phyloP scores from a whole-genome alignment of 1,140 invertebrate species.

The Rhyzopertha dominica region DNA sequence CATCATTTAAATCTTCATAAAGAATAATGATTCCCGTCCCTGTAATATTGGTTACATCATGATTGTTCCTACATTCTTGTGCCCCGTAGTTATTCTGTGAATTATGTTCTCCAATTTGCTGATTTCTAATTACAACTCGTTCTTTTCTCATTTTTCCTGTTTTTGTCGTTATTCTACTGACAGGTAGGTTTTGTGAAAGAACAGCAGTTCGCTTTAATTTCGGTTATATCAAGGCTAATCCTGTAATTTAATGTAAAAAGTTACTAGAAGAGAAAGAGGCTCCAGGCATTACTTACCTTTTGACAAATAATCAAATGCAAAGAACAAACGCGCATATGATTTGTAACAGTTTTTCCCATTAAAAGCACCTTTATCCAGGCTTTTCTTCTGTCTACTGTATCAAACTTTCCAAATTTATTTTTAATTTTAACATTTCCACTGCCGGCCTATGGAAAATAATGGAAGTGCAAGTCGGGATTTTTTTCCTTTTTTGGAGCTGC shows the following conservation, averaged over 20 bases:
- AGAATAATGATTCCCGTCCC: no score
- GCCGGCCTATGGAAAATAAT: neutral
- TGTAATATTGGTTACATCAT: no score
- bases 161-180: no score
- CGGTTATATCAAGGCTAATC: neutral
- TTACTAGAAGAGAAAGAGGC: neutral
- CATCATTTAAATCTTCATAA: no score
- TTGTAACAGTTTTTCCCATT: constrained; percentile 1
- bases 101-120: no score
- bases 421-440: neutral
- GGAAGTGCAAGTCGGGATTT: neutral
- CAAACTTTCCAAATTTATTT: neutral
- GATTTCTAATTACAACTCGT: neutral
- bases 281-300: neutral
- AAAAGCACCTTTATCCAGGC: neutral
- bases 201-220: neutral
- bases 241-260: neutral
- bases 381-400: neutral
- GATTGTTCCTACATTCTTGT: no score
- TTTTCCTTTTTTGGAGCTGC: neutral
- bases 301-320: neutral
- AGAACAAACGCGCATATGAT: constrained; percentile 3
- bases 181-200: constrained; percentile 1
- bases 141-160: neutral
- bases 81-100: no score